Percentiles rank a stretch among this genome's conserved stretches.
Evolutionary conservation across 1,140 invertebrate species (phyloP).

Genomic region (Saccostrea cuccullata): DNA sequence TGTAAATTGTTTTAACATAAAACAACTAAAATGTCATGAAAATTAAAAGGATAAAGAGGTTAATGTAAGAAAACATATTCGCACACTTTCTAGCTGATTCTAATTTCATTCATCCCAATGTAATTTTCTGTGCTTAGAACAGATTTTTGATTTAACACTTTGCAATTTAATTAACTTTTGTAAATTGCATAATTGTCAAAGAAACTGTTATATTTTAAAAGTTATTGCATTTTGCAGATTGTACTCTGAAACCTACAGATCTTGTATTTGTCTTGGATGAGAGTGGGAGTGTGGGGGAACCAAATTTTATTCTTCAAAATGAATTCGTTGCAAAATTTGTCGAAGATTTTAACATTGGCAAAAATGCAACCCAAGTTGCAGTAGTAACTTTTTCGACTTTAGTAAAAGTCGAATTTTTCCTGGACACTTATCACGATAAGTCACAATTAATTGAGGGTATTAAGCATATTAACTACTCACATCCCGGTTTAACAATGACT

Average conservation of each 20-base stretch:
- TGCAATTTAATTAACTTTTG: too few relatives aligned
- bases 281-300: neutral
- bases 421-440: conserved; percentile 14
- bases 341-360: conserved; percentile 5
- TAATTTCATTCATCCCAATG: too few relatives aligned
- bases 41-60: too few relatives aligned
- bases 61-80: too few relatives aligned
- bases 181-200: too few relatives aligned
- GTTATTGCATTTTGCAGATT: neutral
- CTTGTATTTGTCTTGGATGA: conserved; percentile 36
- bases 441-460: neutral
- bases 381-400: conserved; percentile 1
- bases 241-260: conserved; percentile 32
- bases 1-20: neutral
- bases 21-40: too few relatives aligned
- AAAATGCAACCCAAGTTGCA: conserved; percentile 9
- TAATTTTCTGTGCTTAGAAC: too few relatives aligned
- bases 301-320: conserved; percentile 13
- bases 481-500: conserved; percentile 8
- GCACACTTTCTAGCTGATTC: too few relatives aligned
- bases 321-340: conserved; percentile 39
- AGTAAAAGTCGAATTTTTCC: neutral
- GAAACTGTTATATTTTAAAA: too few relatives aligned
- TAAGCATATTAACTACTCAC: neutral
- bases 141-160: too few relatives aligned